These are phyloP conservation scores for Bombus ignitus DNA, from an alignment of 1,140 invertebrate genomes.

Conservation along the genomic window DNA sequence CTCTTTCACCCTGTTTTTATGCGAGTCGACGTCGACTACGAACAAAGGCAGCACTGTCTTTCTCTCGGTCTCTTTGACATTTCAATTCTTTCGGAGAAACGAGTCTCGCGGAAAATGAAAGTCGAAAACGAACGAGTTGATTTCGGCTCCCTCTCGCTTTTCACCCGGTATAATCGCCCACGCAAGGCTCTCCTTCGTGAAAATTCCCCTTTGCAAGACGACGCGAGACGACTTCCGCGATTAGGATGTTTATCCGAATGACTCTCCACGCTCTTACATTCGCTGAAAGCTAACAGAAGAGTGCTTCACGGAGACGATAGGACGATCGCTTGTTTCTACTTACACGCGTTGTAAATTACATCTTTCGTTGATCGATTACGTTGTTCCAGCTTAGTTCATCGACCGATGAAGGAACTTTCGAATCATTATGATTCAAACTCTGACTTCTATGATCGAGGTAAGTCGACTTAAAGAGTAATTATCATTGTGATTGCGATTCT, in stretches of 20 bases:
- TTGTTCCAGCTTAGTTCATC: not conserved
- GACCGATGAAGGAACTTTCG: not conserved
- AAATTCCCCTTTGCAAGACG: slow-evolving; percentile 3
- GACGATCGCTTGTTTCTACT: not conserved
- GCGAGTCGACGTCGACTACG: not conserved
- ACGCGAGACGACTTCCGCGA: not conserved
- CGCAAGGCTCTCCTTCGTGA: not conserved
- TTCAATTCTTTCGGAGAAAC: not conserved
- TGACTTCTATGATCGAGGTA: not conserved
- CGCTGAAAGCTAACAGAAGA: not conserved
- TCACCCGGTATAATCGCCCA: not conserved
- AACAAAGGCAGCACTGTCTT: slow-evolving; percentile 56
- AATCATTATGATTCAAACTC: not conserved
- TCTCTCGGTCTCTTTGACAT: slow-evolving; percentile 32
- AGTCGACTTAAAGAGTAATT: not conserved
- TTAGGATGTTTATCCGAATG: slow-evolving; percentile 3
- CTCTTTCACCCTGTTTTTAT: not conserved
- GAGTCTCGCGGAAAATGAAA: slow-evolving; percentile 52
- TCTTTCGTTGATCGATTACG: not conserved
- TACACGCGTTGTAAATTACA: not conserved
- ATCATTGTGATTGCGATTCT: not conserved
- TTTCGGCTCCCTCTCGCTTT: not conserved
- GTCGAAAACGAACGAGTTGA: slow-evolving; percentile 19
- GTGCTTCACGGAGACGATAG: too few relatives aligned
- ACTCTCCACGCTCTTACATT: too few relatives aligned